Base-by-base conservation (phyloP, 1,140 invertebrate species). In the Trichomalopsis sarcophagae region DNA sequence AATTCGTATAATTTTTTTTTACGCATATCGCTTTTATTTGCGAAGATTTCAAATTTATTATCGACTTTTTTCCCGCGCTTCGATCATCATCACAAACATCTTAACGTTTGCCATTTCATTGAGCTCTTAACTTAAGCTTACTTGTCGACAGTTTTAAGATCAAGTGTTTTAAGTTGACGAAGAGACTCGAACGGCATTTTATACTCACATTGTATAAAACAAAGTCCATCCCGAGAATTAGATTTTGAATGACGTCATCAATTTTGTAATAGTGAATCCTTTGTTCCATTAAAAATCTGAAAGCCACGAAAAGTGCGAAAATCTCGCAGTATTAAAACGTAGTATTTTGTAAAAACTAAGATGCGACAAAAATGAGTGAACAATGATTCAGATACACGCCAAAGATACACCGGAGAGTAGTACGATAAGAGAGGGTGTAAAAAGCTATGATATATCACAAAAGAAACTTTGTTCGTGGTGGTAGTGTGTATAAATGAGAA, bases 331-430 rank as follows among this genome's bases (percentile, higher is more conserved):
- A 86, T 86, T 86, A 86, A 73, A 69, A 78, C n/a, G 44, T 86
- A 85, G 84, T 85, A 85, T 85, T 85, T 82, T 77, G 13, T 82
- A 82, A 82, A 73, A 27, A 77, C n/a, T 36, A 81, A 68, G 40
- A 73, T 78, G 27, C 33, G 30, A 30, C 68, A 76, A 82, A 75
- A 44, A 78, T 47, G 69, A 73, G 47, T 33, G 5, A 36, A 73
- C 55, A 69, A 82, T 83, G 40, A 84, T 75, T 84, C 87, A 86
- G 79, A 86, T 79, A 86, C 23, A 86, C 87, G 89, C 89, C 89
- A 90, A 89, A 90, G 89, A 89, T 87, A 84, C 84, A 86, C 86
- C 85, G 85, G 87, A 90, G 82, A 88, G 84, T 87, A 87, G 86
- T 87, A 77, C 81, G 82, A 87, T 73, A 82, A 81, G 14, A 47